Evolutionary conservation across 2,113 vertebrate genomes (phyloP).

Genomic region (Leucoraja erinaceus): DNA sequence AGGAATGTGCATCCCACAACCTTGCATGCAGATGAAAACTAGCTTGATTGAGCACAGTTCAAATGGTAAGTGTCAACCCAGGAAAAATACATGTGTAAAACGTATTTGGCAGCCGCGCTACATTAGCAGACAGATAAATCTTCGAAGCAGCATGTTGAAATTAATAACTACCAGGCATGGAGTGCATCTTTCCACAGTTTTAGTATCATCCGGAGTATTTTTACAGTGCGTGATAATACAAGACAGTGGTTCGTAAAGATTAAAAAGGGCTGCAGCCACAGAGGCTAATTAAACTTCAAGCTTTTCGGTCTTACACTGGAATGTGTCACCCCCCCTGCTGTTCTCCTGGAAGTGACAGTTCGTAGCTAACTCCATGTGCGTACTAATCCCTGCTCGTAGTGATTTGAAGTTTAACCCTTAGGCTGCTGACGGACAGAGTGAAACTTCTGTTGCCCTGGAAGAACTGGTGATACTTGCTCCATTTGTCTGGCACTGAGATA

Average conservation of each 20-base stretch:
- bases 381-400: not conserved
- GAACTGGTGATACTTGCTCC: not conserved
- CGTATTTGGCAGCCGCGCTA: not conserved
- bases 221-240: not conserved
- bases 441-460: not conserved
- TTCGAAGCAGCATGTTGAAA: not conserved
- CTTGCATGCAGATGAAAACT: not conserved
- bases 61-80: conserved; percentile 10
- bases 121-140: conserved; percentile 7
- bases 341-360: conserved; percentile 9
- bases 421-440: not conserved
- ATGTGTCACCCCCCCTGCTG: conserved; percentile 11
- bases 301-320: not conserved
- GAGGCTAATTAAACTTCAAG: conserved; percentile 1
- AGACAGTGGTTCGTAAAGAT: not conserved
- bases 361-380: not conserved
- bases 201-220: not conserved
- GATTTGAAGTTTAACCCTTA: not conserved
- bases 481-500: not conserved
- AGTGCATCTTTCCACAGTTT: not conserved
- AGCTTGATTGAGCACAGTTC: conserved; percentile 15
- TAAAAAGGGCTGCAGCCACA: not conserved
- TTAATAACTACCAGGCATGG: not conserved
- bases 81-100: conserved; percentile 8
- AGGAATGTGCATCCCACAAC: conserved; percentile 3